Conservation (phyloP, 1,140 invertebrate species). For the Pissodes strobi region DNA sequence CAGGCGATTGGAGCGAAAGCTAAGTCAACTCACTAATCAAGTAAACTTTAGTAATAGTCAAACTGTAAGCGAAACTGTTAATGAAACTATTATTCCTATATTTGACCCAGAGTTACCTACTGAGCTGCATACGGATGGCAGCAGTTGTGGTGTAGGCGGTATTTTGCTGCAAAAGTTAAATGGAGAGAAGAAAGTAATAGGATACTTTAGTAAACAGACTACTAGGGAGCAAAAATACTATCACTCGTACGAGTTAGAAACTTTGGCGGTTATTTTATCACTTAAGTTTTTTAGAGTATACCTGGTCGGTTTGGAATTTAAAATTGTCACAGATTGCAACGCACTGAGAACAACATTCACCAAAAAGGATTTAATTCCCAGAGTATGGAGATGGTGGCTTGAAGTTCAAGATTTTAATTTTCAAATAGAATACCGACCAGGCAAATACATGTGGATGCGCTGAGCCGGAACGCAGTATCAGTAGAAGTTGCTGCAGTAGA, state of each 20-base stretch:
- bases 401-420: constrained; percentile 45
- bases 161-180: neutral
- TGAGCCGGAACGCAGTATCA: constrained; percentile 35
- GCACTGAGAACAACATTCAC: constrained; percentile 46
- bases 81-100: no score
- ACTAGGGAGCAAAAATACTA: neutral
- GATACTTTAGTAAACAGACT: constrained; percentile 1
- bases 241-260: constrained; percentile 43
- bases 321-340: constrained; percentile 52
- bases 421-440: constrained; percentile 41
- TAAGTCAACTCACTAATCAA: no score
- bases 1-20: no score
- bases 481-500: no score
- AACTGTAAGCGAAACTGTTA: no score
- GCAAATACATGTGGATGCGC: constrained; percentile 41
- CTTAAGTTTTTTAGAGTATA: constrained; percentile 55
- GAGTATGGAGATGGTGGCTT: constrained; percentile 41
- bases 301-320: constrained; percentile 52
- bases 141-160: neutral
- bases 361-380: constrained; percentile 43
- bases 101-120: no score
- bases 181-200: neutral
- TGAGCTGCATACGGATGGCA: no score
- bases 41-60: no score
- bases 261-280: constrained; percentile 51